Percentiles rank a stretch among this genome's conserved stretches.
phyloP scores from a whole-genome alignment of 1,140 invertebrate species.

The Ostrea denselamellosa region DNA sequence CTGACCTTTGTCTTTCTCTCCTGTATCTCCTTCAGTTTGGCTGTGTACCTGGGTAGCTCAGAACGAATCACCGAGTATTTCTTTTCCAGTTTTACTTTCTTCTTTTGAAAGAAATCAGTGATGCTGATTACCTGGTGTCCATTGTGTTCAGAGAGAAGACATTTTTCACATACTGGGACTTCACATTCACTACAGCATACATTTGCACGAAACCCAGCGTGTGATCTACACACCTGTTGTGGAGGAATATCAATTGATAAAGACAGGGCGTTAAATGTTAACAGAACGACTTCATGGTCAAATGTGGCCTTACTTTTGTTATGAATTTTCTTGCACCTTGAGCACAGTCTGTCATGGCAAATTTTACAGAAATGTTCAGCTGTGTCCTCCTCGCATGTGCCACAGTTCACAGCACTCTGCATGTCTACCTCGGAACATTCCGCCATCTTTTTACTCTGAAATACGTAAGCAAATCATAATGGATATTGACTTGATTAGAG shows the following conservation, averaged over 20 bases:
- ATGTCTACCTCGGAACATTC: neutral
- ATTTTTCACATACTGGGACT: neutral
- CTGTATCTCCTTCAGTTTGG: neutral
- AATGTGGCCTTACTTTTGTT: neutral
- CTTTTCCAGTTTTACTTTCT: neutral
- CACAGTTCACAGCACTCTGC: neutral
- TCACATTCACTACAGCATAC: neutral
- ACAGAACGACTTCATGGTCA: neutral
- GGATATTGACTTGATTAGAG: too few relatives aligned
- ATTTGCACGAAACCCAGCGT: neutral
- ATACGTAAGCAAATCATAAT: too few relatives aligned
- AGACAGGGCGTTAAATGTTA: neutral
- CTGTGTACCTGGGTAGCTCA: neutral
- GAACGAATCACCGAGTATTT: neutral
- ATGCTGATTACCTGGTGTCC: neutral
- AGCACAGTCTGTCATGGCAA: neutral
- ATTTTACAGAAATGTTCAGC: neutral
- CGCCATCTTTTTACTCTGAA: too few relatives aligned
- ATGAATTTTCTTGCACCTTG: neutral
- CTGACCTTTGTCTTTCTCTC: neutral
- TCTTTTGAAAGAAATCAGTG: neutral
- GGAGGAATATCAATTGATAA: neutral
- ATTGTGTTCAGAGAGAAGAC: neutral
- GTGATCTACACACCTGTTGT: neutral
- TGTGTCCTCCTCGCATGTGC: neutral